Evolutionary conservation across 2,888 invertebrate species (phyloP), one percentile per base, ranked within the genome.

Genomic region (Drosophila formosana): DNA sequence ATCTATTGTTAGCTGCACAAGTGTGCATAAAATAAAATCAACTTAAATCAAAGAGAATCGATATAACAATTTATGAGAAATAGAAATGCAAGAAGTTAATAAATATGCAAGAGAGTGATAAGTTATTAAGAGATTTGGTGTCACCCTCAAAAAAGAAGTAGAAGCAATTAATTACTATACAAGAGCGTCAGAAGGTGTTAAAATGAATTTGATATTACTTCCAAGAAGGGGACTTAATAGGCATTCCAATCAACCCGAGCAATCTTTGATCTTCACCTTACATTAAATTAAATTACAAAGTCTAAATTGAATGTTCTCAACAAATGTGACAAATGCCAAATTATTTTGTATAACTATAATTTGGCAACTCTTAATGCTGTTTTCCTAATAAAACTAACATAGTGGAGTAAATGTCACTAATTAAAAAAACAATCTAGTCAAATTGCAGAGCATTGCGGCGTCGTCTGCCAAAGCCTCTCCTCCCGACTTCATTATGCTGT

Each of bases 361-460:
- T 30, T 30, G 30, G 30, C 8, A 49, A 18, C 18, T 18, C 18
- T 18, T 18, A 18, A 18, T 18, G 18, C 18, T 18, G 18, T 2
- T 18, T 18, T 18, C 2, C 18, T 18, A 18, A 2, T 11, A 46
- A 47, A 30, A 34, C 3, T 11, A 11, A 34, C 8, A 34, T 9
- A 18, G 7, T 3, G 9, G 11, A 47, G 13, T 50, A 8, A 3
- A 50, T 50, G 34, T 3, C 11, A 37, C 9, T 47, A 28, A 23
- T 34, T 34, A 11, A 34, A 23, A 23, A 50, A 4, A 13, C 6
- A n/a, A 13, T 43, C 7, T 3, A n/a, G 7, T n/a, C 18, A 23
- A 23, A 7, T 13, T 26, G 13, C 11, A 79, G 85, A 39, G 82
- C 55, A 71, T 69, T n/a, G 2, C 1, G 4, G 6, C 4, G 18